Evolutionary conservation across 2,888 invertebrate genomes (phyloP), one percentile per base, ranked within the genome.

Genomic region (Epinotia demarniana): DNA sequence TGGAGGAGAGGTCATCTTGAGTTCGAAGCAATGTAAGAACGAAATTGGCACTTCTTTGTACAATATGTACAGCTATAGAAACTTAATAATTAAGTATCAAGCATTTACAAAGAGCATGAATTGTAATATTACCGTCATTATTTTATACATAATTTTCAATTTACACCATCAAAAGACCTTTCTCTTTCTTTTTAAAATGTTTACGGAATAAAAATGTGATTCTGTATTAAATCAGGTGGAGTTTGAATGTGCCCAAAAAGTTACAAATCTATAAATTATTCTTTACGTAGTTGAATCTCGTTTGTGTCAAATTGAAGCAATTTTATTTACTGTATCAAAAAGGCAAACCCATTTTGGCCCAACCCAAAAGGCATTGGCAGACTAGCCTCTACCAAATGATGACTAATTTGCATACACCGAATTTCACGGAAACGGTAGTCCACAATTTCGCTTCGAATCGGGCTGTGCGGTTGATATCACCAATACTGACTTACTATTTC

Each of bases 1-100:
- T 18, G 18, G 16, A 62, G 16, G 13, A 39, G 18, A 64, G 27
- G 11, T 6, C 43, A 23, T 19, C 19, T 39, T 57, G 19, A 13
- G 0, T 57, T 39, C 33, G 39, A 71, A 63, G 23, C 57, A 58
- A 57, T 33, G 16, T n/a, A 55, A 12, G 27, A 55, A 43, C 19
- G 13, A 23, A 43, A 72, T 72, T 58, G 64, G 72, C 72, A 58
- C 72, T 57, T 72, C 46, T 23, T 27, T 23, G 5, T 64, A 58
- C 58, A 58, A 4, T 72, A 72, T 72, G 4, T 72, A 63, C 63
- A 63, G 43, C 16, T 18, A 58, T 6, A 39, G 23, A 46, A 64
- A 19, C 64, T 64, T 49, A 64, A 23, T 49, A 64, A 49, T n/a
- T 27, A 16, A 23, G 23, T 64, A 23, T 11, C 23, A 64, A 64